Evolutionary conservation across 2,797 vertebrate genomes (phyloP), one percentile per base, ranked within the genome.

Genomic region (Alectoris magna): DNA sequence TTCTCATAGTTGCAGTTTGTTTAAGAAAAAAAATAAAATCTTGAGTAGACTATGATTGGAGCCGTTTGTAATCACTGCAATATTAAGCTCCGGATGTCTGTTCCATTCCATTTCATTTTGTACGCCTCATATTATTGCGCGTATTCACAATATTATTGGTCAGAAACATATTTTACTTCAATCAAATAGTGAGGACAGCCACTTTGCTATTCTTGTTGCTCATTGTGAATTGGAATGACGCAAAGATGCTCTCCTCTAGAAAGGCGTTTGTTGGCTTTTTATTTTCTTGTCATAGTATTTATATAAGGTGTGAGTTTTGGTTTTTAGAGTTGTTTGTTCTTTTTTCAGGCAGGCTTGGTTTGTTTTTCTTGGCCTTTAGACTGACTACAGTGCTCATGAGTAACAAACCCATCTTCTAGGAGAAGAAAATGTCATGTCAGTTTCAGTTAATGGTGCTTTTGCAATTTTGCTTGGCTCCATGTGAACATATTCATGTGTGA

Each of bases 1-100:
- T 93, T 84, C 51, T 88, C 24, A 19, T 69, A 6, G 36, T 88
- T 88, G 22, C 31, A 79, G 31, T 38, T 87, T 91, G 36, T 78
- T 62, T 34, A 8, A n/a, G 39, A 41, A n/a, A 56, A n/a, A 87
- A 88, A 29, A 9, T 13, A 49, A 24, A 81, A 46, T 31, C 63
- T 67, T 87, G 26, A 13, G 26, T 72, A 55, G 76, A 48, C 18
- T 49, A 1, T 67, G 66, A n/a, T n/a, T 71, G 78, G 43, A 87
- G 23, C 26, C 31, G 36, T 44, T 48, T 39, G 4, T 38, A 88
- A 6, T 69, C 62, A 14, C n/a, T 64, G 23, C 55, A 87, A 43
- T 80, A n/a, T 9, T 23, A 46, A 89, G 74, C 34, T 80, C 10
- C 8, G n/a, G 41, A 84, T 48, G 36, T 77, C 38, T 23, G n/a